These are phyloP conservation scores for Melopsittacus undulatus DNA, from an alignment of 2,797 vertebrate species.

Conservation along the genomic window DNA sequence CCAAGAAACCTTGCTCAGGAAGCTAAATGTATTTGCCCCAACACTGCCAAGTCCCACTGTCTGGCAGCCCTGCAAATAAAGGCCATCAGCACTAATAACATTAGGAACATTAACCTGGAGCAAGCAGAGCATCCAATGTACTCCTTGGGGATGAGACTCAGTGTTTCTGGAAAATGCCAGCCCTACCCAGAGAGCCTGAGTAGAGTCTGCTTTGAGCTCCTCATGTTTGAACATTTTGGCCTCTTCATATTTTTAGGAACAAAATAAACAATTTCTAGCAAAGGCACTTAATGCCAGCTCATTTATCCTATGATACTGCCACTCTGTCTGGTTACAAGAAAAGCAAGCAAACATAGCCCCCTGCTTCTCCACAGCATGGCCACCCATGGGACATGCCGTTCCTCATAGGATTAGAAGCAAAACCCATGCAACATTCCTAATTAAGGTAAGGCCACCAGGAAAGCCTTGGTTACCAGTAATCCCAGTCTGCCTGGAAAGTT, in stretches of 20 bases:
- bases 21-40: neutral
- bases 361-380: neutral
- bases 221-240: neutral
- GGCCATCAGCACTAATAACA: neutral
- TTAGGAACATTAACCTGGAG: neutral
- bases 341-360: constrained; percentile 23
- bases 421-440: neutral
- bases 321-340: constrained; percentile 5
- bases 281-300: neutral
- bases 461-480: neutral
- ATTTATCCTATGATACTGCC: neutral
- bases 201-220: neutral
- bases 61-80: neutral
- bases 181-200: neutral
- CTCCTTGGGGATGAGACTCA: neutral
- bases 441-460: constrained; percentile 25
- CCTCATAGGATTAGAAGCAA: neutral
- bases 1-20: neutral
- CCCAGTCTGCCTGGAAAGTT: neutral
- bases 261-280: constrained; percentile 50
- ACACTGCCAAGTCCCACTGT: neutral
- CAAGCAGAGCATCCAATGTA: neutral
- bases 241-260: constrained; percentile 49
- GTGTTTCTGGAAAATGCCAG: neutral
- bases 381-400: constrained; percentile 1